A percentile compares a stretch with the other conserved stretches of the same genome.
Evolutionary conservation across 2,888 invertebrate genomes (phyloP).

Genomic region (Clepsis dumicolana): DNA sequence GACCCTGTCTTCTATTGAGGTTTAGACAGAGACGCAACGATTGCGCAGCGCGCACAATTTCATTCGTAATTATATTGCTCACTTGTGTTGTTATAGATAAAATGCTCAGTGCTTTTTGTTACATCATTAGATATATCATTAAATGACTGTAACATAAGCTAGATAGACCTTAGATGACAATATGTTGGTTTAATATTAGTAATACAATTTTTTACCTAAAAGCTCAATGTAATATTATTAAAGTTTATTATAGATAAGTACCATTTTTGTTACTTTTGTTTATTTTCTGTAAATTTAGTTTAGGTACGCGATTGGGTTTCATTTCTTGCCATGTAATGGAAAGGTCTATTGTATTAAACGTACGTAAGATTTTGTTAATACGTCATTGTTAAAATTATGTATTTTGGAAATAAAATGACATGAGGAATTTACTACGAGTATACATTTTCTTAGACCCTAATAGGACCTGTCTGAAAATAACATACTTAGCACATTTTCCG

Average conservation of each 20-base stretch:
- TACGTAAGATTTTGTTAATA: constrained; percentile 37
- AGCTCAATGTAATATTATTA: constrained; percentile 38
- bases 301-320: constrained; percentile 15
- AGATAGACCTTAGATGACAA: constrained; percentile 42
- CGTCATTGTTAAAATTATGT: constrained; percentile 37
- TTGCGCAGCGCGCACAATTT: neutral
- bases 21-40: constrained; percentile 1
- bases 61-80: constrained; percentile 14
- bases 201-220: constrained; percentile 36
- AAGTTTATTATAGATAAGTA: constrained; percentile 20
- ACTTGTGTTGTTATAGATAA: constrained; percentile 26
- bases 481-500: no score
- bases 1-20: constrained; percentile 4
- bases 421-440: neutral
- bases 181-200: constrained; percentile 39
- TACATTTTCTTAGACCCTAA: no score
- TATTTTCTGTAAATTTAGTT: constrained; percentile 24
- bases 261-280: constrained; percentile 11
- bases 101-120: constrained; percentile 17
- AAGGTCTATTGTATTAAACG: constrained; percentile 24
- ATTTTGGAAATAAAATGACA: constrained; percentile 41
- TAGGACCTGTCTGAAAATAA: no score
- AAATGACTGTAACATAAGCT: constrained; percentile 29
- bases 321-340: constrained; percentile 34
- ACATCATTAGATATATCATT: constrained; percentile 22